Conservation (phyloP, 1,140 invertebrate genomes). For the Epicauta chinensis region DNA sequence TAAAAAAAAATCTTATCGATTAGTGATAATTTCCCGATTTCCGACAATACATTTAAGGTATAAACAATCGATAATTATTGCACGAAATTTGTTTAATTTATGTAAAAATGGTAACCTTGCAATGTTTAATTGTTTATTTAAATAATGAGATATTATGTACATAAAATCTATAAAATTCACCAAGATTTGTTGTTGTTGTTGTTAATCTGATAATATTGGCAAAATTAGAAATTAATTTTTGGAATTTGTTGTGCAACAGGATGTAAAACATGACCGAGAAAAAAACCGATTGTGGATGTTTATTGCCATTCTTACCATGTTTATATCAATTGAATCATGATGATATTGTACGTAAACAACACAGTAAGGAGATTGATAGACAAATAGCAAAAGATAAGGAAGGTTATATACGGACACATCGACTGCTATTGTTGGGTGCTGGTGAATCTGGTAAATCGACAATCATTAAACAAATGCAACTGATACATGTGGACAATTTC, state of each 20-base stretch:
- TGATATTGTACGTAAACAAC: conserved; percentile 10
- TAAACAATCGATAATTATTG: background rate
- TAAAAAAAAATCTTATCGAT: no score
- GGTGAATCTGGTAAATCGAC: conserved; percentile 98
- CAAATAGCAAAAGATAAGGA: conserved; percentile 11
- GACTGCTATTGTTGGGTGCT: conserved; percentile 62
- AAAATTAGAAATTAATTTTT: no score
- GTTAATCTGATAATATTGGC: no score
- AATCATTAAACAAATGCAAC: conserved; percentile 83
- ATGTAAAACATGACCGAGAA: conserved; percentile 18
- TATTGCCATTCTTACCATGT: conserved; percentile 17
- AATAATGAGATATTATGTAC: conserved; percentile 19
- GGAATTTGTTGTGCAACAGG: background rate
- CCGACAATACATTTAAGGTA: no score
- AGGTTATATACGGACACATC: conserved; percentile 10
- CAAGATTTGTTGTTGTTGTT: no score
- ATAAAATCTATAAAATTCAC: background rate
- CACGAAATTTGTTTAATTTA: background rate
- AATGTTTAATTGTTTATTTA: conserved; percentile 10
- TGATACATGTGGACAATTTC: conserved; percentile 86
- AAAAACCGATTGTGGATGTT: conserved; percentile 15
- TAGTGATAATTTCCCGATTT: no score
- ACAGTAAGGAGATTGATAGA: conserved; percentile 18
- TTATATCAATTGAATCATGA: conserved; percentile 10
- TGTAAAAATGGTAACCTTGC: conserved; percentile 7